Evolutionary conservation across 2,797 vertebrate species (phyloP), one percentile per base, ranked within the genome.

Genomic region (Luscinia luscinia): DNA sequence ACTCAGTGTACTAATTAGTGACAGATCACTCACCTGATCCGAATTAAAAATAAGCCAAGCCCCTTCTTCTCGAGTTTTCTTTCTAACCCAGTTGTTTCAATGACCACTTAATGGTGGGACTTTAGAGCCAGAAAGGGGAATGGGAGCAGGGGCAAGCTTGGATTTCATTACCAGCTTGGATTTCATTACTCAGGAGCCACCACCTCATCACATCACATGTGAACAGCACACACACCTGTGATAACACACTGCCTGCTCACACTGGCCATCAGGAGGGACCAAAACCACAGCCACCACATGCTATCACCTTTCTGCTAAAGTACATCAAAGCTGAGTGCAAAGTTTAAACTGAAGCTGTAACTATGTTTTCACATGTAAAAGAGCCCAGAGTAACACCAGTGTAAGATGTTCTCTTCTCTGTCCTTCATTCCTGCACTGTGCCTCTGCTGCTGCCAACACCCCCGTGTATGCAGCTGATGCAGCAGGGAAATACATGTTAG

Each of bases 31-130:
- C 58, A 82, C 51, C 80, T 52, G 51, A 93, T 52, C n/a, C 45
- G 46, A 64, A 92, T 79, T 89, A 79, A 94, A 93, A 84, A 67
- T 54, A 82, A 90, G 14, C 21, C n/a, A 90, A 90, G 8, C 36
- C 41, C 49, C 21, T 84, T 78, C 27, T 91, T 75, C n/a, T 66
- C 16, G 21, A 62, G 19, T 84, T 94, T 75, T 80, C 27, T 61
- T 84, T 69, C 85, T 66, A 91, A 75, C 5, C 4, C 9, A n/a
- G 69, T 92, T 79, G 12, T 81, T 84, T 88, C 27, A 43, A 59
- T 27, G 8, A 26, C 15, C 3, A 3, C 51, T 86, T 78, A 85
- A 76, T 8, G 5, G 67, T 12, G 21, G 23, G 55, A 93, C 23
- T 72, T 85, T 83, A 62, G 17, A 85, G 52, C 11, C 75, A 79